These are phyloP conservation scores for Drosophila kohkoa DNA, from an alignment of 1,140 invertebrate species.

Conservation along the genomic window DNA sequence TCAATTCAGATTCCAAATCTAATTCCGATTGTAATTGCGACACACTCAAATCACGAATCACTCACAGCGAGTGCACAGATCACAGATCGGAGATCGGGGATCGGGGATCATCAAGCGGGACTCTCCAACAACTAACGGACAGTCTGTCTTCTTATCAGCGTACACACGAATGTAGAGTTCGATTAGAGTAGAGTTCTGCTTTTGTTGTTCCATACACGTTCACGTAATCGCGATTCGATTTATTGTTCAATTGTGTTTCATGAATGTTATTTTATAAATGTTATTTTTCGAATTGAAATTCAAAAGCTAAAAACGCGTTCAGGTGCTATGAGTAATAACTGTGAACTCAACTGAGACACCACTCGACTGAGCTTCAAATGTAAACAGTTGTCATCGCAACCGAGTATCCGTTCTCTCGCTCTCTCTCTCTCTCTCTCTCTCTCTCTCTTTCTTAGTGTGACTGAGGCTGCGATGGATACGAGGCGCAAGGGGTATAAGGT, in stretches of 20 bases:
- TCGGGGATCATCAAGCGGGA: not conserved
- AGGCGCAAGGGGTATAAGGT: not conserved
- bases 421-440: constrained; percentile 15
- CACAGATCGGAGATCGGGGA: constrained; percentile 1
- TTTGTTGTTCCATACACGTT: no score
- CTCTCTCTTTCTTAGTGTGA: not conserved
- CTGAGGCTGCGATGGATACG: not conserved
- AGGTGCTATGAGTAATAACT: constrained; percentile 40
- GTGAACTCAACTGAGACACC: constrained; percentile 16
- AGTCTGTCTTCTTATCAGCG: constrained; percentile 35
- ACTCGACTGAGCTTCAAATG: constrained; percentile 39
- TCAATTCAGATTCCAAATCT: not conserved
- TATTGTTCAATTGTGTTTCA: no score
- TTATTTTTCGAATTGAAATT: not conserved
- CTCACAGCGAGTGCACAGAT: not conserved
- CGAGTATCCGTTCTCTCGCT: constrained; percentile 7
- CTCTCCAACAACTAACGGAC: not conserved
- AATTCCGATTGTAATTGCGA: not conserved
- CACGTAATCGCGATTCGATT: no score
- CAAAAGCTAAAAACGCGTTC: not conserved
- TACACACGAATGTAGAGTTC: no score
- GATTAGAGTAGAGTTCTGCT: no score
- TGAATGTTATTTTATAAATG: no score
- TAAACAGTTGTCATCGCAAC: constrained; percentile 61
- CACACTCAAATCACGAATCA: constrained; percentile 1